Evolutionary conservation across 2,888 invertebrate genomes (phyloP).

Genomic region (Eueremaeus valkanovi): DNA sequence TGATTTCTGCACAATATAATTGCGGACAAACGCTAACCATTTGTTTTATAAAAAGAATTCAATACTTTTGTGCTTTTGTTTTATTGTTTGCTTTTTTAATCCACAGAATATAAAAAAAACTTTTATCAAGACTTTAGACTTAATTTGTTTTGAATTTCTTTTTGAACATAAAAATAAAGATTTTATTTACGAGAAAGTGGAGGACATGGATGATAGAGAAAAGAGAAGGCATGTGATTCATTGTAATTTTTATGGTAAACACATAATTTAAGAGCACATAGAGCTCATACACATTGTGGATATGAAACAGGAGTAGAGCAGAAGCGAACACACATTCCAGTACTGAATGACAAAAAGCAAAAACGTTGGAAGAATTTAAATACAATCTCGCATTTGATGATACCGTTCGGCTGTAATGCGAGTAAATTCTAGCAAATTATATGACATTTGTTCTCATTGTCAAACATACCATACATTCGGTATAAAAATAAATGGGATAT

Average conservation of each 20-base stretch:
- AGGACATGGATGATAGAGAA: not conserved
- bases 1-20: too few relatives aligned
- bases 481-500: not conserved
- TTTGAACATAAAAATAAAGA: not conserved
- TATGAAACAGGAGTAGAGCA: too few relatives aligned
- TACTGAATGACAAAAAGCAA: not conserved
- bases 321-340: too few relatives aligned
- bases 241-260: constrained; percentile 10
- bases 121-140: too few relatives aligned
- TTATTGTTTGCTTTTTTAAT: too few relatives aligned
- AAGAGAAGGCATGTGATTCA: not conserved
- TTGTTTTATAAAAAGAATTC: too few relatives aligned
- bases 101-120: too few relatives aligned
- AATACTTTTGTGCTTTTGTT: too few relatives aligned
- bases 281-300: too few relatives aligned
- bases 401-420: not conserved
- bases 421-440: not conserved
- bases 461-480: not conserved
- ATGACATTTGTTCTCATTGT: constrained; percentile 21
- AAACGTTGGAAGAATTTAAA: constrained; percentile 18
- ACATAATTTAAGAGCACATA: not conserved
- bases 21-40: too few relatives aligned
- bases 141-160: too few relatives aligned
- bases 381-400: constrained; percentile 1
- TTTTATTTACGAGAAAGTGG: not conserved